These are phyloP conservation scores for Turnix velox DNA, from an alignment of 2,113 vertebrate genomes.

Conservation along the genomic window DNA sequence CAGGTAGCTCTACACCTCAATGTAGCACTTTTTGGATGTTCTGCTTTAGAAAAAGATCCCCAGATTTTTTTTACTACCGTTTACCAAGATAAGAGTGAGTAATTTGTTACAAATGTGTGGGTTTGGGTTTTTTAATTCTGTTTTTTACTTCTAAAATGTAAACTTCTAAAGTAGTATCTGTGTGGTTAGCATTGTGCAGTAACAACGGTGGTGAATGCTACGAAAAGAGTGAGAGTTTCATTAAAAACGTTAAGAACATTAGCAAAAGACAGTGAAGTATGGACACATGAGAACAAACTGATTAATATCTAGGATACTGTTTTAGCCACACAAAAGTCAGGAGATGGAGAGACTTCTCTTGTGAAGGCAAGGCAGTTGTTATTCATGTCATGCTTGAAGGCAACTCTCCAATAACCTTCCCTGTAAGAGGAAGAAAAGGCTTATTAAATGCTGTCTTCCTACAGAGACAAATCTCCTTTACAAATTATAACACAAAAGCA, in stretches of 20 bases:
- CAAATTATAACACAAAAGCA: neutral
- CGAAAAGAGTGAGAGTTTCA: neutral
- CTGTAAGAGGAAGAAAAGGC: constrained; percentile 35
- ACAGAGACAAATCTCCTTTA: neutral
- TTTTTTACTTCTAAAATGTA: constrained; percentile 57
- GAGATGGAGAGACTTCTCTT: constrained; percentile 32
- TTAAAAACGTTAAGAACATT: constrained; percentile 14
- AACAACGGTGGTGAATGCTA: neutral
- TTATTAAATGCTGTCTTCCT: neutral
- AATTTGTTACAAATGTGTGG: constrained; percentile 1
- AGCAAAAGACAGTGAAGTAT: constrained; percentile 4
- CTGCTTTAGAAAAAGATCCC: constrained; percentile 24
- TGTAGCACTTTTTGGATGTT: neutral
- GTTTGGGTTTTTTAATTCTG: too few relatives aligned
- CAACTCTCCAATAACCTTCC: constrained; percentile 31
- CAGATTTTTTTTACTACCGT: neutral
- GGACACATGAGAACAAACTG: constrained; percentile 20
- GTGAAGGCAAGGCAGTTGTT: constrained; percentile 55
- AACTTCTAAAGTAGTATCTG: constrained; percentile 21
- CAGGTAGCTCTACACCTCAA: neutral
- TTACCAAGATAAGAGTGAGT: neutral
- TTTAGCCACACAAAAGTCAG: constrained; percentile 40
- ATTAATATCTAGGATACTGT: constrained; percentile 33
- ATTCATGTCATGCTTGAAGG: constrained; percentile 54
- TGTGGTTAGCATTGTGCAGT: neutral